phyloP scores from a whole-genome alignment of 2,888 invertebrate genomes.

The Stenurella melanura region DNA sequence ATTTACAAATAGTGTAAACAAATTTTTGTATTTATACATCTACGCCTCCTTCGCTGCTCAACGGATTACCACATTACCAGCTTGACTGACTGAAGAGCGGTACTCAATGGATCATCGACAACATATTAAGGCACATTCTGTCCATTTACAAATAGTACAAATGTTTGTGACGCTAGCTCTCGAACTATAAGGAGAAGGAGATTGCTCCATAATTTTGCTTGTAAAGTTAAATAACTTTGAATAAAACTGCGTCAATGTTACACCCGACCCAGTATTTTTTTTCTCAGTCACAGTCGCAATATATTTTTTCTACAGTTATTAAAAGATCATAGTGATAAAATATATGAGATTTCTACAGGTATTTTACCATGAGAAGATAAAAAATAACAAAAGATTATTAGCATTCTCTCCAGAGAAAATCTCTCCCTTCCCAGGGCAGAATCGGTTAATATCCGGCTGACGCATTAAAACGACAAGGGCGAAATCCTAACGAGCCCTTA shows the following conservation, averaged over 20 bases:
- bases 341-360: background rate
- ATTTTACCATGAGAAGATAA: background rate
- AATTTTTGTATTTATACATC: too few species aligned
- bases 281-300: background rate
- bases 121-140: too few species aligned
- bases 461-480: slow-evolving; percentile 65
- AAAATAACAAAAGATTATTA: background rate
- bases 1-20: too few species aligned
- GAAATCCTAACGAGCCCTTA: slow-evolving; percentile 62
- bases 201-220: too few species aligned
- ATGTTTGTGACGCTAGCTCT: too few species aligned
- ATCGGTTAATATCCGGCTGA: slow-evolving; percentile 68
- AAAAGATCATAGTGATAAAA: background rate
- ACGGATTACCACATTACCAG: too few species aligned
- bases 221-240: background rate
- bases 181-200: too few species aligned
- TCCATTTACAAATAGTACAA: too few species aligned
- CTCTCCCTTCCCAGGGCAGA: slow-evolving; percentile 49
- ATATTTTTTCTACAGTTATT: background rate
- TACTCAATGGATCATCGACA: too few species aligned
- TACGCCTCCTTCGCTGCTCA: too few species aligned
- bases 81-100: too few species aligned
- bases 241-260: background rate
- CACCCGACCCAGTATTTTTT: background rate
- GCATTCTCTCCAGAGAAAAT: background rate